Evolutionary conservation across 2,113 vertebrate species (phyloP).

Genomic region (Circaetus cinerascens): DNA sequence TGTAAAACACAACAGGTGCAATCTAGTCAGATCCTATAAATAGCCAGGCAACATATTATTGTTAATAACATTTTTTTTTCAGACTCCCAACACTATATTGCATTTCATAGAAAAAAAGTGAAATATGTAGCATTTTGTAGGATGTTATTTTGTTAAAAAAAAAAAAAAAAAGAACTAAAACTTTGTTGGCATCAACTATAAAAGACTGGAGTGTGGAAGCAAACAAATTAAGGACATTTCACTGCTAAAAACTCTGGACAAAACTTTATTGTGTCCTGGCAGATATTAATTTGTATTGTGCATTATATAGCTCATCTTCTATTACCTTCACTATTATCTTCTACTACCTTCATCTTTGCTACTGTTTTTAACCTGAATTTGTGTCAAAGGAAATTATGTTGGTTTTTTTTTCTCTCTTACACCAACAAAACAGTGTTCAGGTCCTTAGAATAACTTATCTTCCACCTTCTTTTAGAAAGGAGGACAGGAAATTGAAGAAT

Average conservation of each 20-base stretch:
- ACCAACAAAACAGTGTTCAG: not conserved
- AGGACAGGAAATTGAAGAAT: not conserved
- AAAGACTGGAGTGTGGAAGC: not conserved
- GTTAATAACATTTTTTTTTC: not conserved
- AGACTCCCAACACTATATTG: not conserved
- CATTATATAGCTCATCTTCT: not conserved
- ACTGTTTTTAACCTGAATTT: not conserved
- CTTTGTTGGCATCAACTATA: not conserved
- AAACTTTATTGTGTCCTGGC: not conserved
- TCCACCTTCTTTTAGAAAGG: not conserved
- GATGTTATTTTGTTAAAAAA: not conserved
- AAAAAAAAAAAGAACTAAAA: not conserved
- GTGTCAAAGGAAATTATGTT: not conserved
- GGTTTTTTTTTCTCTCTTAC: fast-evolving
- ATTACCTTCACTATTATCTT: not conserved
- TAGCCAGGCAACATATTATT: not conserved
- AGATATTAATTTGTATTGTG: not conserved
- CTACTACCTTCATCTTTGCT: not conserved
- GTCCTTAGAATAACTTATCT: not conserved
- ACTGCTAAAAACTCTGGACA: not conserved
- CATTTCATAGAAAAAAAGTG: not conserved
- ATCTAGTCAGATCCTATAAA: not conserved
- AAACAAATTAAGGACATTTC: not conserved
- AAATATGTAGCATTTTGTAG: not conserved
- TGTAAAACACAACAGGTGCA: not conserved